Evolutionary conservation across 2,797 vertebrate species (phyloP).

Genomic region (Bucorvus abyssinicus): DNA sequence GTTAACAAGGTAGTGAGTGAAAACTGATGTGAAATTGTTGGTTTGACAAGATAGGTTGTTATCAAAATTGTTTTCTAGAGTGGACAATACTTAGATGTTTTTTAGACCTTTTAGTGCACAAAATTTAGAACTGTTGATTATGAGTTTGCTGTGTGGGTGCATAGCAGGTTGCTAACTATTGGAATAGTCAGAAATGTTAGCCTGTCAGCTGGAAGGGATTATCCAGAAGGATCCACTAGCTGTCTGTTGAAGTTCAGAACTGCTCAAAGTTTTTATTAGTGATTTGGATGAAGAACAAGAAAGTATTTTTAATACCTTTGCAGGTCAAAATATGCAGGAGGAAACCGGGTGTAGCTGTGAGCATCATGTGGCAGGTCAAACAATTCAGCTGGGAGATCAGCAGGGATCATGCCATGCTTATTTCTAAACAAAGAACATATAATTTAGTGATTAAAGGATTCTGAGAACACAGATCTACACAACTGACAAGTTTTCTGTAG

Average conservation of each 20-base stretch:
- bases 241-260: not conserved
- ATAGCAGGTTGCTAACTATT: not conserved
- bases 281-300: not conserved
- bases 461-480: too few species aligned
- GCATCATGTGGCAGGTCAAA: too few species aligned
- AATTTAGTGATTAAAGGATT: too few species aligned
- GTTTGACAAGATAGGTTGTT: not conserved
- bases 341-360: too few species aligned
- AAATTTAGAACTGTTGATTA: not conserved
- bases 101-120: too few species aligned
- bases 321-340: not conserved
- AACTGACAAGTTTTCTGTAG: too few species aligned
- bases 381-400: too few species aligned
- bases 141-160: not conserved
- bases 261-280: not conserved
- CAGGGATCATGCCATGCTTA: too few species aligned
- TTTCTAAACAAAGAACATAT: too few species aligned
- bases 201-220: not conserved
- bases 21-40: not conserved
- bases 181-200: not conserved
- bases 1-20: not conserved
- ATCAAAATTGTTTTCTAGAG: not conserved
- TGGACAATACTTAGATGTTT: not conserved
- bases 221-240: not conserved
- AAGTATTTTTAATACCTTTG: not conserved